phyloP scores from a whole-genome alignment of 2,888 invertebrate species.

The Pollenia angustigena region DNA sequence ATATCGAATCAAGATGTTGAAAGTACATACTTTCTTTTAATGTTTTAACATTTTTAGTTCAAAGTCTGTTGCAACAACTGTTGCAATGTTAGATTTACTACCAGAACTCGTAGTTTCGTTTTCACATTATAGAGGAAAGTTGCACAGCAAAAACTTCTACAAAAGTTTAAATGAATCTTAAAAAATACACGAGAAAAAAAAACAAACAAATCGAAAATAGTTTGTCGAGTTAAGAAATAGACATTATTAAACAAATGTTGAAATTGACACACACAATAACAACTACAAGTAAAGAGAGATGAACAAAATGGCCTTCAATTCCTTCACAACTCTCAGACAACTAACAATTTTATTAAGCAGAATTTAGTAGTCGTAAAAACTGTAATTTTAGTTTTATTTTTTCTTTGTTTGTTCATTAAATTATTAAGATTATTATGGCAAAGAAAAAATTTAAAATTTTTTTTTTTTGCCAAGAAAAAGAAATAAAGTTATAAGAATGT shows the following conservation, averaged over 20 bases:
- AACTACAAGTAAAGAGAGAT: too few relatives aligned
- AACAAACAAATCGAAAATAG: conserved; percentile 35
- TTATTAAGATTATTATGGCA: too few relatives aligned
- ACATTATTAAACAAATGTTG: conserved; percentile 64
- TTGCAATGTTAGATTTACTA: conserved; percentile 38
- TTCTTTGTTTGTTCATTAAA: neutral
- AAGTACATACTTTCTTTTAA: conserved; percentile 24
- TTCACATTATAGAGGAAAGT: neutral
- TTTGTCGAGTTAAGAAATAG: conserved; percentile 39
- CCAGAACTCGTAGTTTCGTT: neutral
- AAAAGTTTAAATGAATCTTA: conserved; percentile 44
- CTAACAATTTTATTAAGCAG: conserved; percentile 28
- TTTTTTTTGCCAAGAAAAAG: too few relatives aligned
- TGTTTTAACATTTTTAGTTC: conserved; percentile 19
- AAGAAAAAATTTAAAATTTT: too few relatives aligned
- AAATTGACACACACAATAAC: neutral
- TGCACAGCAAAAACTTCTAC: neutral
- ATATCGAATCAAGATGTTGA: conserved; percentile 27
- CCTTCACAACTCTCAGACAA: neutral
- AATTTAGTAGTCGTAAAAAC: conserved; percentile 26
- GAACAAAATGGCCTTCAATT: too few relatives aligned
- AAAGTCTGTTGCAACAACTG: conserved; percentile 55
- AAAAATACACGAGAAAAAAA: neutral
- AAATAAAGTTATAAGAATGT: too few relatives aligned
- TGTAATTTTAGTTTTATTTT: conserved; percentile 2